Percentiles rank a stretch among this genome's conserved stretches.
These are phyloP conservation scores for Drosophila colorata DNA, from an alignment of 2,888 invertebrate genomes.

Conservation along the genomic window DNA sequence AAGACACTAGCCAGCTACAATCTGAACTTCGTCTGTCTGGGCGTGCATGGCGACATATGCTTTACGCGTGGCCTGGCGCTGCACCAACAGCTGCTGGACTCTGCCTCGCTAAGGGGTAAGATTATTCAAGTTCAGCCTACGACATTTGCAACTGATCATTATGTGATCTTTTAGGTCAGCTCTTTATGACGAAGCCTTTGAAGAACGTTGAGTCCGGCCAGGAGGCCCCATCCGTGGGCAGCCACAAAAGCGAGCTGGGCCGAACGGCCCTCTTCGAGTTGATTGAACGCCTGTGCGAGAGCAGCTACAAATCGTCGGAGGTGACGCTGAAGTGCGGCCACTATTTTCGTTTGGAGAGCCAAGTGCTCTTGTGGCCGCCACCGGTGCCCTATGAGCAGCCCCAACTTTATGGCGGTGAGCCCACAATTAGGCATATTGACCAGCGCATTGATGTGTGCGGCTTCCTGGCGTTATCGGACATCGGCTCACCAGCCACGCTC, in stretches of 20 bases:
- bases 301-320: slow-evolving; percentile 90
- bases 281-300: slow-evolving; percentile 90
- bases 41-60: slow-evolving; percentile 88
- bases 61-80: slow-evolving; percentile 83
- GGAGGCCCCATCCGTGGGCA: slow-evolving; percentile 22
- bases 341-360: slow-evolving; percentile 88
- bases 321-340: slow-evolving; percentile 90
- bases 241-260: slow-evolving; percentile 83
- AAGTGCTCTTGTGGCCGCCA: slow-evolving; percentile 90
- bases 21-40: slow-evolving; percentile 91
- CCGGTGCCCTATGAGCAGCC: slow-evolving; percentile 86
- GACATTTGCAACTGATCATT: background rate
- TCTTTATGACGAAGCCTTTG: slow-evolving; percentile 73
- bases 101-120: slow-evolving; percentile 89
- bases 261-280: slow-evolving; percentile 84
- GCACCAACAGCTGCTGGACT: slow-evolving; percentile 92
- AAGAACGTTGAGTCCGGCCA: slow-evolving; percentile 45
- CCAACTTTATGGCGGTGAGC: slow-evolving; percentile 35
- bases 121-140: background rate
- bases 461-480: slow-evolving; percentile 94
- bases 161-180: slow-evolving; percentile 63
- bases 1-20: slow-evolving; percentile 93
- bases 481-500: slow-evolving; percentile 95
- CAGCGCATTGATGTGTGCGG: slow-evolving; percentile 93
- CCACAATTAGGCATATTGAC: slow-evolving; percentile 85